Evolutionary conservation across 2,113 vertebrate species (phyloP).

Genomic region (Ameiurus melas): DNA sequence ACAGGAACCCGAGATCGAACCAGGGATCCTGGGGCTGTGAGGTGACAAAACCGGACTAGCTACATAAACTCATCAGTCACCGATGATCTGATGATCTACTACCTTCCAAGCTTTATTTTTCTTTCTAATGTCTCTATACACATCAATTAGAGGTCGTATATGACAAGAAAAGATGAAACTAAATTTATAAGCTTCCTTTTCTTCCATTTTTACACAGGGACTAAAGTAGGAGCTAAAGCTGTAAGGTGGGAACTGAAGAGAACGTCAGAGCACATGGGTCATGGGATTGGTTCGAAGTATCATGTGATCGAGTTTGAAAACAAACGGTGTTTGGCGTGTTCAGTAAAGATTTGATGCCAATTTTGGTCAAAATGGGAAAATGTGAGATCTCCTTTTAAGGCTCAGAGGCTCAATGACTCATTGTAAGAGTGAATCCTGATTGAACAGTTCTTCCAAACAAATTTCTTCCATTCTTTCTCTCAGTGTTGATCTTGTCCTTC

Average conservation of each 20-base stretch:
- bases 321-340: background rate
- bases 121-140: background rate
- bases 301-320: background rate
- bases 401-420: background rate
- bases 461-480: background rate
- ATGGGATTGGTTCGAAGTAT: background rate
- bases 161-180: background rate
- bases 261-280: background rate
- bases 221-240: background rate
- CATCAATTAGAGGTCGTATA: background rate
- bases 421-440: background rate
- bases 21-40: background rate
- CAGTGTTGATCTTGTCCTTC: slow-evolving; percentile 49
- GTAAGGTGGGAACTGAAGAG: background rate
- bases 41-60: background rate
- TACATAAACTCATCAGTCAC: background rate
- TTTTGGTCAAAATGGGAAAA: background rate
- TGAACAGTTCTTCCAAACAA: background rate
- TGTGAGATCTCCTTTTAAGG: background rate
- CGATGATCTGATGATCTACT: background rate
- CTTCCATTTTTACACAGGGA: background rate
- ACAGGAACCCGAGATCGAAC: background rate
- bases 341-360: background rate
- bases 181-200: background rate
- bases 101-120: background rate